Evolutionary conservation across 2,113 vertebrate genomes (phyloP), one percentile per base, ranked within the genome.

Genomic region (Oncorhynchus masou): DNA sequence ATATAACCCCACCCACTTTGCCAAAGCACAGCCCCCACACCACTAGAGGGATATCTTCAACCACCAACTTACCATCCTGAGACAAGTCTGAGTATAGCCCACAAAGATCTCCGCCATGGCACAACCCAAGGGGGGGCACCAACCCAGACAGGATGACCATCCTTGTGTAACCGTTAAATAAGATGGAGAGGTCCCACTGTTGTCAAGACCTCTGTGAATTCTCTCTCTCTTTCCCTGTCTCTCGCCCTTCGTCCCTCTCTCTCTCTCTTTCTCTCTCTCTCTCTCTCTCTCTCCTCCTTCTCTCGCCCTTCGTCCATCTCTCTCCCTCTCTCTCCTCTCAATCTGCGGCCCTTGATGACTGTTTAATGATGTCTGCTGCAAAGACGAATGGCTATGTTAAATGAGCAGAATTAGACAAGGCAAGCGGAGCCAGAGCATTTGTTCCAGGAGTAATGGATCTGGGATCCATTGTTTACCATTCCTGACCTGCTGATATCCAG

Each of bases 311-410:
- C 13, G 24, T 16, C 71, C 19, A 31, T 72, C 71, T 34, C 69
- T 74, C 71, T 71, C 25, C 2, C 66, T 54, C 29, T 77, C 68
- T 78, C 54, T 7, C 69, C 70, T 72, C 45, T 76, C 74, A 70
- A 24, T 78, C 34, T 79, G 72, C 71, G 15, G 51, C 77, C 60
- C 80, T 91, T 94, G 94, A 94, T 94, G 92, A 92, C 92, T 91
- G 94, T 93, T 92, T 94, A 94, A 94, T 93, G 94, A 94, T 94
- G 93, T 92, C 89, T 91, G 87, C 89, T 85, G 88, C 88, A 88
- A 90, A 94, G 92, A 94, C 90, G 88, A 93, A 94, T 94, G 91
- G 84, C 83, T 87, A 85, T 89, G 91, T 91, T 93, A 92, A 93
- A 92, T 91, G 91, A 91, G 90, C 88, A 88, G 90, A 92, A 92